Evolutionary conservation across 2,797 vertebrate species (phyloP), one percentile per base, ranked within the genome.

Genomic region (Thripadectes ignobilis): DNA sequence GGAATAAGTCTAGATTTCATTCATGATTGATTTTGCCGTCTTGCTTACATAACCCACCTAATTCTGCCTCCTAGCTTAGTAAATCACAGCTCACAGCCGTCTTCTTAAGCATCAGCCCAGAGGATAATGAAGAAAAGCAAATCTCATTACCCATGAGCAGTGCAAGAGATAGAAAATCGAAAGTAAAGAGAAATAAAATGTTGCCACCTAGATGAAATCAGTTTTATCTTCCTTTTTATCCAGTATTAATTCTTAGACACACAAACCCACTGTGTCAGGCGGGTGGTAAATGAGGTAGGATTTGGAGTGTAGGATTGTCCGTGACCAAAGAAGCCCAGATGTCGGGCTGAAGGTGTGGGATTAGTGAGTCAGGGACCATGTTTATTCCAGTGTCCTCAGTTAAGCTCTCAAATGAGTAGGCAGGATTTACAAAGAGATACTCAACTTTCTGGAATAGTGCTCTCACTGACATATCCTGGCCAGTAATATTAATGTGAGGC

Each of bases 81-180:
- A 91, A 80, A 83, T 91, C 24, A 9, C 59, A 82, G 65, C 67
- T 74, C 3, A 1, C 46, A 73, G 43, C 39, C 39, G n/a, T 84
- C 79, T 83, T 83, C 83, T 83, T 79, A 67, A n/a, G 26, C 74
- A 90, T 87, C 67, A 94, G 26, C 46, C 51, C 20, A 4, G 38
- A 93, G 77, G 55, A 74, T 92, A 29, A 6, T 51, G 74, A 93
- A 93, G 88, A 93, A 95, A 92, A 88, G 34, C 14, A 94, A 94
- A 95, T 95, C 91, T 88, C 13, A 7, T 95, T 94, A 90, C 24
- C 18, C 10, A 39, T 76, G 76, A 75, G 36, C 32, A 51, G 14
- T 57, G 27, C 38, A 68, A 95, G 57, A 1, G 3, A 77, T 17
- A 77, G 48, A 85, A 85, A 79, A 71, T 14, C 16, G 38, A 79